Percentiles rank a stretch among this genome's conserved stretches.
These are phyloP conservation scores for Bagarius yarrelli DNA, from an alignment of 2,113 vertebrate genomes.

Conservation along the genomic window DNA sequence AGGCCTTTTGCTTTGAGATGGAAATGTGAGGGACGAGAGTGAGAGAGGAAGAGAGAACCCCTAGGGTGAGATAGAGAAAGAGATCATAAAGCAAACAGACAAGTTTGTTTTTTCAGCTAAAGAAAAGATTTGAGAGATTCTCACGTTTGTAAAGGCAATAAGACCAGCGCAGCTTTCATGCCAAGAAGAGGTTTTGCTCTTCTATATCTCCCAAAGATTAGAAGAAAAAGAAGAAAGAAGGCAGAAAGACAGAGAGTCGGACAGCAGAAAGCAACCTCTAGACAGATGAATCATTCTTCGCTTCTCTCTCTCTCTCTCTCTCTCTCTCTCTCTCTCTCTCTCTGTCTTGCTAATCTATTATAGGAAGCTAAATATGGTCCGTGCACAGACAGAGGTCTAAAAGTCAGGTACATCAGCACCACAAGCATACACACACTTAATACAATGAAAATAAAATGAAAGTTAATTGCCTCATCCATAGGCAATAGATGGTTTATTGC, in stretches of 20 bases:
- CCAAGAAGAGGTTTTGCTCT: background rate
- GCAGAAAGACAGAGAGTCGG: background rate
- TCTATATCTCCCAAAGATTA: conserved; percentile 15
- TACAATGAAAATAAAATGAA: background rate
- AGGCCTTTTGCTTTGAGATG: conserved; percentile 66
- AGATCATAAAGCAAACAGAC: conserved; percentile 35
- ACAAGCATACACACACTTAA: background rate
- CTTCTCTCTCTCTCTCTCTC: conserved; percentile 18
- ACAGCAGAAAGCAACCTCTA: conserved; percentile 43
- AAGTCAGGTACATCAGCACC: conserved; percentile 66
- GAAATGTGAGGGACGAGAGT: conserved; percentile 55
- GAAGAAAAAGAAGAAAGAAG: conserved; percentile 39
- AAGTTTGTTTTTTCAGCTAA: conserved; percentile 44
- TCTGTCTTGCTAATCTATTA: conserved; percentile 61
- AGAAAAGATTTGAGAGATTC: conserved; percentile 22
- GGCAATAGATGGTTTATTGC: conserved; percentile 18
- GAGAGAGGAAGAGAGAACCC: conserved; percentile 61
- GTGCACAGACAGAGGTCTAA: conserved; percentile 63
- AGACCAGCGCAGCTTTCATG: background rate
- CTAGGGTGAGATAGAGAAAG: conserved; percentile 33
- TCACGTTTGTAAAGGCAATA: background rate
- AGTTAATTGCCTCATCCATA: conserved; percentile 30
- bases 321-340: conserved; percentile 32
- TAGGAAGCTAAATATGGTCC: conserved; percentile 71
- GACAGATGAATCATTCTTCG: conserved; percentile 65